Evolutionary conservation across 2,113 vertebrate genomes (phyloP).

Genomic region (Rhegmatorhina hoffmannsi): DNA sequence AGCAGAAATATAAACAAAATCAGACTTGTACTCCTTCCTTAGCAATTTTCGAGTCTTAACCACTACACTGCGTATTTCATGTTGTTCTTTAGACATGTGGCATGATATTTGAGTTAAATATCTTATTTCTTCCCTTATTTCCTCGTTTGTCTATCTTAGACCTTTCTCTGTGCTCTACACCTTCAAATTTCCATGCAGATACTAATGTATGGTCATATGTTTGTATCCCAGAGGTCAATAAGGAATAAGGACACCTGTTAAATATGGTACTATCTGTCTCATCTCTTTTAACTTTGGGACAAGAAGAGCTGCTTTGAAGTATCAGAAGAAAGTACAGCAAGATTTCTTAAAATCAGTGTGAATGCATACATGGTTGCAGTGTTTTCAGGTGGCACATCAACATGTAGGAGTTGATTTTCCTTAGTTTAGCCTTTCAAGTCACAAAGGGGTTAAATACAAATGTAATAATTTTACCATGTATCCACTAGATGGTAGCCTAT

Average conservation of each 20-base stretch:
- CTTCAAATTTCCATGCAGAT: not conserved
- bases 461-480: conserved; percentile 17
- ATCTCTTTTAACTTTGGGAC: conserved; percentile 26
- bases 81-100: not conserved
- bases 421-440: conserved; percentile 51
- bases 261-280: conserved; percentile 15
- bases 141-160: not conserved
- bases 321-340: conserved; percentile 48
- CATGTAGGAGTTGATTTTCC: not conserved
- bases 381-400: conserved; percentile 50
- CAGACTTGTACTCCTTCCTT: not conserved
- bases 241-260: conserved; percentile 51
- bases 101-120: not conserved
- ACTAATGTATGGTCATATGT: not conserved
- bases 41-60: not conserved
- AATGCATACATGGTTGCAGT: conserved; percentile 25
- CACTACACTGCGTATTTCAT: not conserved
- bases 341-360: conserved; percentile 28
- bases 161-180: not conserved
- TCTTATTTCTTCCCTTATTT: not conserved
- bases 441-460: conserved; percentile 37
- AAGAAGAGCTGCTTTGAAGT: conserved; percentile 51
- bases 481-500: conserved; percentile 77
- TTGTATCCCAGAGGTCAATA: conserved; percentile 31
- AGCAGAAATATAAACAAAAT: not conserved